Evolutionary conservation across 2,113 vertebrate species (phyloP).

Genomic region (Gasterosteus nipponicus): DNA sequence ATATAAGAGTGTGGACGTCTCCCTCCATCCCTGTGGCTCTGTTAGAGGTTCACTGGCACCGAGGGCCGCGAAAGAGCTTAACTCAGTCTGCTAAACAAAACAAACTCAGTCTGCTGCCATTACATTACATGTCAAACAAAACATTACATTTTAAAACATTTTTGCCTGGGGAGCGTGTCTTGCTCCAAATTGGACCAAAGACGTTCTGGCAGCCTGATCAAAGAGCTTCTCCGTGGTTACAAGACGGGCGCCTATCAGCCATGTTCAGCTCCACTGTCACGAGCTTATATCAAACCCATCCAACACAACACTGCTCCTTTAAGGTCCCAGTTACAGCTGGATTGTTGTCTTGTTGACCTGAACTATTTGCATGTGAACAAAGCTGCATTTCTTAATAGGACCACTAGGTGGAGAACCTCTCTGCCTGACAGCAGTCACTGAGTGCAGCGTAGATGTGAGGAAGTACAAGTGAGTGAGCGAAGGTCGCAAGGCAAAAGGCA

Average conservation of each 20-base stretch:
- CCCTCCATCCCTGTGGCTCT: background rate
- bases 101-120: too few relatives aligned
- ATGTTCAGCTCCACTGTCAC: background rate
- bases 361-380: background rate
- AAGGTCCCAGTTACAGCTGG: background rate
- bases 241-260: background rate
- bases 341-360: background rate
- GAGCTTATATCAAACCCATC: background rate
- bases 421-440: background rate
- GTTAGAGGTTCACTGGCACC: slow-evolving; percentile 7
- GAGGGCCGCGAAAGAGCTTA: background rate
- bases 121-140: too few relatives aligned
- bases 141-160: too few relatives aligned
- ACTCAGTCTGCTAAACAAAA: background rate
- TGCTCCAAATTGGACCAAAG: background rate
- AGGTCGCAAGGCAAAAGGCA: background rate
- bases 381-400: background rate
- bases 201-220: background rate
- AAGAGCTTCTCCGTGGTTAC: background rate
- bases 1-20: background rate
- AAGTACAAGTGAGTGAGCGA: background rate
- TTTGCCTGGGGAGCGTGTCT: too few relatives aligned
- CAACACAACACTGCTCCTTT: background rate
- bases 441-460: background rate
- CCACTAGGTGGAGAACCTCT: slow-evolving; percentile 33